Evolutionary conservation across 1,140 invertebrate species (phyloP), one percentile per base, ranked within the genome.

Genomic region (Conus ventricosus): DNA sequence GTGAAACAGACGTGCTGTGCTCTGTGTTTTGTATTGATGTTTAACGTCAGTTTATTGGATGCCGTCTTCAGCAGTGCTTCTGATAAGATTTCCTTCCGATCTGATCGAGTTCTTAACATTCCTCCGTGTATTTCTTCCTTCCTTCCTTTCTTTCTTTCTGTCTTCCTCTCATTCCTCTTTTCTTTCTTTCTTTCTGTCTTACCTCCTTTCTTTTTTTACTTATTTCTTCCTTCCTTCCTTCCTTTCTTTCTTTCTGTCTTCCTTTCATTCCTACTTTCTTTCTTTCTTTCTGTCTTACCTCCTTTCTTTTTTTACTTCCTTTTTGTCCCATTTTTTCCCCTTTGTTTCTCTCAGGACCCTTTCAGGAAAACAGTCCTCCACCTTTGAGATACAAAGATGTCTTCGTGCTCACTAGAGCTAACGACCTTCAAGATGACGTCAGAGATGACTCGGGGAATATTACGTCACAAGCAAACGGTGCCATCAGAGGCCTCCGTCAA

Each of bases 61-160:
- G 39, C 39, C 3, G 39, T 39, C 39, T 39, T 39, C 39, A 39
- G 39, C 39, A 39, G 39, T 3, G 39, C 39, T 39, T 0, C 39
- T 39, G 39, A 39, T 39, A 39, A 39, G 39, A 39, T 39, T 39
- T 39, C 39, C 39, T 39, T 39, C 39, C 39, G 39, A 39, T 39
- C 0, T 39, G 39, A 39, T 39, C 39, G 39, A 39, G 39, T 39
- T 88, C 87, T 82, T 15, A 81, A 53, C 57, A 76, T 88, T 78
- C 60, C 78, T 88, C 80, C 67, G 20, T 88, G 76, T 82, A 5
- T 88, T 55, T 88, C 87, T 83, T 78, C 27, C 80, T 88, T 55
- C 82, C 87, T 88, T 39, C 39, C 39, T 39, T 39, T 39, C 39
- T 39, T 39, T 39, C 39, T 39, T 39, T 39, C 39, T 39, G 39